Evolutionary conservation across 2,888 invertebrate species (phyloP), one percentile per base, ranked within the genome.

Genomic region (Xestobium rufovillosum): DNA sequence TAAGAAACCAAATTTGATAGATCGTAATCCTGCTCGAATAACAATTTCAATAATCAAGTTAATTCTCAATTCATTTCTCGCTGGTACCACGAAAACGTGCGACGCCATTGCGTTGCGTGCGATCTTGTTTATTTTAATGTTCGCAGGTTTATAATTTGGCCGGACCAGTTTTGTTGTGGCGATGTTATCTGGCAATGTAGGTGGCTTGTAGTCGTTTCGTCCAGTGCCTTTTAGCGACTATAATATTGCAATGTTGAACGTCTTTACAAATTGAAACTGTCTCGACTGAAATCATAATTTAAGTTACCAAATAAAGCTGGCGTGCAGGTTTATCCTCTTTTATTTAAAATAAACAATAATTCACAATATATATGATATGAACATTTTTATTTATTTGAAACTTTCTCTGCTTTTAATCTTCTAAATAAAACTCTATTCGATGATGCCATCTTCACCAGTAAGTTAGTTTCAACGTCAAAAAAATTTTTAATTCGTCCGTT

Each of bases 81-180:
- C n/a, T n/a, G n/a, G n/a, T n/a, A n/a, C n/a, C n/a, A n/a, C n/a
- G n/a, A n/a, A n/a, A n/a, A n/a, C n/a, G n/a, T n/a, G n/a, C n/a
- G n/a, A n/a, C n/a, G n/a, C n/a, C n/a, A n/a, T n/a, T n/a, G n/a
- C n/a, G n/a, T n/a, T n/a, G n/a, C 33, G 25, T 26, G 23, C 11
- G 25, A 43, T 42, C 55, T 54, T 56, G 55, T 57, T 57, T 56
- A 56, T 57, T 55, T 53, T 53, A 56, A 54, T 56, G 57, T 57
- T 59, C 56, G 57, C 57, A 52, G 56, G 55, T 51, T 55, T 53
- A 59, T 56, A 59, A 57, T 57, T 57, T 55, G 56, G 52, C 49
- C 47, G 49, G 53, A 56, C 56, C 57, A 53, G 57, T 57, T 53
- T 48, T n/a, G n/a, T n/a, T n/a, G n/a, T n/a, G 44, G 43, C 49